Base-by-base conservation (phyloP, 2,797 vertebrate species). In the Sternotherus odoratus region DNA sequence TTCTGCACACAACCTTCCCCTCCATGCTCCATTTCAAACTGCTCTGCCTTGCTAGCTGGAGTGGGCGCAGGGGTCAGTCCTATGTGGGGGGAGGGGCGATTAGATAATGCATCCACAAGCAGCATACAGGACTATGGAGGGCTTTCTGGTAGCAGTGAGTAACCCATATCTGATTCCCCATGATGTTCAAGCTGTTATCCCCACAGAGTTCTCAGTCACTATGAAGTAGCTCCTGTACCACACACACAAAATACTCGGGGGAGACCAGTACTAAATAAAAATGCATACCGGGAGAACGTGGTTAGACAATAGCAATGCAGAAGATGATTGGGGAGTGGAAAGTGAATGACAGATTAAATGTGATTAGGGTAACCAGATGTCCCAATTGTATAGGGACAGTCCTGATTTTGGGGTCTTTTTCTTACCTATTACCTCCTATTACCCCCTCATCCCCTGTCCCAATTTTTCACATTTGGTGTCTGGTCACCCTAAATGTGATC, bases 91-190 rank as follows among this genome's bases (percentile, higher is more conserved):
- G 54, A 36, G n/a, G 85, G 48, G 92, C 49, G n/a, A 43, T 87
- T 94, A 85, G 85, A 43, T 53, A 50, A 74, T 74, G 24, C 12
- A 80, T 51, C 80, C 85, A 53, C 23, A 0, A 88, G 85, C 46
- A 89, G 63, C 80, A 57, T 21, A 17, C 69, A 83, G 50, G 89
- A 79, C 10, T 87, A 43, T 49, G 88, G 72, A 87, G 75, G 88
- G 86, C 82, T 77, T 66, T 26, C 1, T 43, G 48, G 50, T 48
- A 84, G 57, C 48, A 50, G 17, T 49, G 33, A 78, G 48, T 77
- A 86, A 85, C 77, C 77, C 89, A 90, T 90, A 89, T 13, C 48
- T 88, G 24, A 30, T 78, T 94, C 50, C 56, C 89, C 86, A 78
- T 50, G 80, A 57, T 26, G 4, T 72, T 51, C 82, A 66, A 66